These are phyloP conservation scores for Calliphora vomitoria DNA, from an alignment of 2,888 invertebrate species.

Conservation along the genomic window DNA sequence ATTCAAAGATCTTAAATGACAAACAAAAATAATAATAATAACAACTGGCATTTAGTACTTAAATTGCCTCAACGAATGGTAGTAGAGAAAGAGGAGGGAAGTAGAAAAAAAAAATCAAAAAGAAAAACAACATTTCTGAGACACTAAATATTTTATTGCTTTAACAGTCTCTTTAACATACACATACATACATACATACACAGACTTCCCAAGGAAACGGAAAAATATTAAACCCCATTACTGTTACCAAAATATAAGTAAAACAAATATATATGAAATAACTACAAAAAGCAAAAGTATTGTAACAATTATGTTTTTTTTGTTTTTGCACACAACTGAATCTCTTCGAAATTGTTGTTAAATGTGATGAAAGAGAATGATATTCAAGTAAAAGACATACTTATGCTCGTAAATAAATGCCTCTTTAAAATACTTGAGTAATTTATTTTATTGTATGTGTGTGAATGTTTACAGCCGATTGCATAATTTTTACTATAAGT, in stretches of 20 bases:
- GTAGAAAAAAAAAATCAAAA: not conserved
- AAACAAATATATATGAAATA: not conserved
- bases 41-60: not conserved
- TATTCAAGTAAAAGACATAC: not conserved
- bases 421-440: conserved; percentile 23
- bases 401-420: not conserved
- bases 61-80: not conserved
- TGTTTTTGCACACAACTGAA: not conserved
- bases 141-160: conserved; percentile 17
- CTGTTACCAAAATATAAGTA: not conserved
- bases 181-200: too few species aligned
- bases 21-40: conserved; percentile 1
- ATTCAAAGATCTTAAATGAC: conserved; percentile 9
- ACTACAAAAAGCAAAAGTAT: not conserved
- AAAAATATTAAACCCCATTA: conserved; percentile 33
- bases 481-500: conserved; percentile 34
- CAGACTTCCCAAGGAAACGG: not conserved
- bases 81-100: not conserved
- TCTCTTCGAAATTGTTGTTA: conserved; percentile 15
- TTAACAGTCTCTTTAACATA: not conserved
- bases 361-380: conserved; percentile 26
- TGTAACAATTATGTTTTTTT: conserved; percentile 17
- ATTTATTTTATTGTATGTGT: not conserved
- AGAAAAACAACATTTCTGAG: conserved; percentile 2
- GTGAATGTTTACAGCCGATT: conserved; percentile 15